A percentile compares a stretch with the other conserved stretches of the same genome.
phyloP scores from a whole-genome alignment of 2,113 vertebrate species.

The Pterocles burchelli region DNA sequence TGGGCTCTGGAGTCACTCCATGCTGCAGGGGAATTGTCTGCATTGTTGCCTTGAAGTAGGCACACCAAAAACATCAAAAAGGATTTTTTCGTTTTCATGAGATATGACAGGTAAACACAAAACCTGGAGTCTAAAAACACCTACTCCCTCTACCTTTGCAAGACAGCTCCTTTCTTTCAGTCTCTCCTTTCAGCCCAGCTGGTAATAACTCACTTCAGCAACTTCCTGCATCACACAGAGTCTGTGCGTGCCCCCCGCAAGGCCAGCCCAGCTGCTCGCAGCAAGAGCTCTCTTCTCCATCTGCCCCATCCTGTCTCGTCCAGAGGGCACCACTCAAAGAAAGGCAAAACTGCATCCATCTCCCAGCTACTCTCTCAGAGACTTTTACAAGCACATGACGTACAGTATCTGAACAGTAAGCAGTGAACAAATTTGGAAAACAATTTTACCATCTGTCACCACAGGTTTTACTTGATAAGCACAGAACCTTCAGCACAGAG shows the following conservation, averaged over 20 bases:
- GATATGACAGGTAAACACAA: background rate
- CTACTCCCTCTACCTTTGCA: background rate
- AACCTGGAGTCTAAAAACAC: background rate
- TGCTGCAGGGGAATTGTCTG: fast-evolving
- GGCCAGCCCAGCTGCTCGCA: background rate
- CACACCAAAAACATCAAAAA: background rate
- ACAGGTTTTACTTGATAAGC: background rate
- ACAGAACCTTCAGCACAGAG: background rate
- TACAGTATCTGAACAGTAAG: background rate
- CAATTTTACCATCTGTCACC: background rate
- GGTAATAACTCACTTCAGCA: background rate
- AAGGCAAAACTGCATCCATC: background rate
- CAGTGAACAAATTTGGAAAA: background rate
- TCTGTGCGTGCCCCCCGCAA: fast-evolving
- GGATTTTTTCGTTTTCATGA: background rate
- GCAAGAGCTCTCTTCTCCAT: background rate
- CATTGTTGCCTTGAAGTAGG: background rate
- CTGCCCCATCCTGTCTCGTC: background rate
- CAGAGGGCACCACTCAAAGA: background rate
- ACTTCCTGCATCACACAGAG: fast-evolving
- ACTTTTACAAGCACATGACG: fast-evolving
- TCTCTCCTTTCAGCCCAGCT: background rate
- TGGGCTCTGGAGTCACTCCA: fast-evolving
- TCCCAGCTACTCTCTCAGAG: background rate
- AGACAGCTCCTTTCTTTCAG: background rate